Percentiles rank a stretch among this genome's conserved stretches.
These are phyloP conservation scores for Acanthurus lineatus DNA, from an alignment of 2,797 vertebrate genomes.

Conservation along the genomic window DNA sequence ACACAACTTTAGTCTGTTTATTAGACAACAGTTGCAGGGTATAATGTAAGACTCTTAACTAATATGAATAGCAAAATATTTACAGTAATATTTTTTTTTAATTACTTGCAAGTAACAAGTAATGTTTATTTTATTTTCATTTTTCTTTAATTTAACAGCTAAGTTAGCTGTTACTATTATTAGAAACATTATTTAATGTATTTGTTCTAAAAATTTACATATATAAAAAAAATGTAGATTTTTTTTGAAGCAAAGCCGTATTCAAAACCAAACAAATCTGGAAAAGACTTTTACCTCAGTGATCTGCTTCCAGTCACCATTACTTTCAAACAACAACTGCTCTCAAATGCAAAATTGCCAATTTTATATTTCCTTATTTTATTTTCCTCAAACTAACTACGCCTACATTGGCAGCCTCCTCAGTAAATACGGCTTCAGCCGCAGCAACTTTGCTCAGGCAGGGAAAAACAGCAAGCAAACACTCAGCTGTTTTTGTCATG, in stretches of 20 bases:
- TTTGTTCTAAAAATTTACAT: too few species aligned
- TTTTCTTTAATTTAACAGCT: too few species aligned
- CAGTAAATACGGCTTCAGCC: conserved; percentile 20
- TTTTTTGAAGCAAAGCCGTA: background rate
- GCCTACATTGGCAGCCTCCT: conserved; percentile 2
- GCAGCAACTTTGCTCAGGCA: conserved; percentile 31
- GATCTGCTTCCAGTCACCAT: background rate
- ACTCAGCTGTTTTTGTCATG: conserved; percentile 49
- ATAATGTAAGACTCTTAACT: background rate
- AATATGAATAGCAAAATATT: too few species aligned
- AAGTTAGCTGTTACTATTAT: too few species aligned
- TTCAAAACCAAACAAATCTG: background rate
- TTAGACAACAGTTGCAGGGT: background rate
- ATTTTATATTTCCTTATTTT: conserved; percentile 29
- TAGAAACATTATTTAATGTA: too few species aligned
- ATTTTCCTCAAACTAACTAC: conserved; percentile 15
- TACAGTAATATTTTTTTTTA: too few species aligned
- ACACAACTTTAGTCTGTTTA: background rate
- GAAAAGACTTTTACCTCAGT: background rate
- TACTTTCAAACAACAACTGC: conserved; percentile 4
- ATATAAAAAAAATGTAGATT: background rate
- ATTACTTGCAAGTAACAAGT: too few species aligned
- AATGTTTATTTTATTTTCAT: too few species aligned
- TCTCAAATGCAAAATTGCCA: conserved; percentile 7
- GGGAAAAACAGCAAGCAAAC: conserved; percentile 28